phyloP scores from a whole-genome alignment of 2,113 vertebrate genomes.

The Callipepla californica region DNA sequence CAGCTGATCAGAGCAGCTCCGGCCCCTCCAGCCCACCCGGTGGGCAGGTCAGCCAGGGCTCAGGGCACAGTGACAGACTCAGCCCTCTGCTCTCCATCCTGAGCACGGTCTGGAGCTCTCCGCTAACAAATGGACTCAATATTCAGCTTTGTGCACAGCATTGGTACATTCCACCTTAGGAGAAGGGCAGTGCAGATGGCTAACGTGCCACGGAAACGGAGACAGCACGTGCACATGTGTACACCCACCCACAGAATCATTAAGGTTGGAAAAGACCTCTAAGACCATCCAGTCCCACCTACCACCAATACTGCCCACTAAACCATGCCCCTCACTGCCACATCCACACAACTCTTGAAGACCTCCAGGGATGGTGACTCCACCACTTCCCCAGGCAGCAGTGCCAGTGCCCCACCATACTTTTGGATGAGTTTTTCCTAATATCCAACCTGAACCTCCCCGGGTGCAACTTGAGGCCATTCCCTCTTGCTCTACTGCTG shows the following conservation, averaged over 20 bases:
- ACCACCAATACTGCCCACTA: too few relatives aligned
- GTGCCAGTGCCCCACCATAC: too few relatives aligned
- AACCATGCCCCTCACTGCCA: too few relatives aligned
- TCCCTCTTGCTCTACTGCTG: too few relatives aligned
- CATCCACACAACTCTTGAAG: too few relatives aligned
- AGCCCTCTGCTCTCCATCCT: fast-evolving
- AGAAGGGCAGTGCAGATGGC: background rate
- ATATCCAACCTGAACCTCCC: too few relatives aligned
- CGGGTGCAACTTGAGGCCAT: too few relatives aligned
- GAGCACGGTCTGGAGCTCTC: fast-evolving
- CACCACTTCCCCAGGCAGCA: too few relatives aligned
- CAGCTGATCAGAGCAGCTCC: background rate
- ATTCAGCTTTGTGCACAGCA: background rate
- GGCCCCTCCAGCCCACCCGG: fast-evolving
- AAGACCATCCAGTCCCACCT: too few relatives aligned
- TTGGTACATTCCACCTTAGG: background rate
- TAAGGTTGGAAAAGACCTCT: too few relatives aligned
- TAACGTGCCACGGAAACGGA: fast-evolving
- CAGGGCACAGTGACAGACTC: background rate
- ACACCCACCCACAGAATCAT: background rate
- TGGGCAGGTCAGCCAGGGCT: background rate
- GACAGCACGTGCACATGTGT: fast-evolving
- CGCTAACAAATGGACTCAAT: background rate
- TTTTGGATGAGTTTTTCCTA: too few relatives aligned
- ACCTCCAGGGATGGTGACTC: too few relatives aligned